phyloP scores from a whole-genome alignment of 2,113 vertebrate genomes.

The Perognathus longimembris region DNA sequence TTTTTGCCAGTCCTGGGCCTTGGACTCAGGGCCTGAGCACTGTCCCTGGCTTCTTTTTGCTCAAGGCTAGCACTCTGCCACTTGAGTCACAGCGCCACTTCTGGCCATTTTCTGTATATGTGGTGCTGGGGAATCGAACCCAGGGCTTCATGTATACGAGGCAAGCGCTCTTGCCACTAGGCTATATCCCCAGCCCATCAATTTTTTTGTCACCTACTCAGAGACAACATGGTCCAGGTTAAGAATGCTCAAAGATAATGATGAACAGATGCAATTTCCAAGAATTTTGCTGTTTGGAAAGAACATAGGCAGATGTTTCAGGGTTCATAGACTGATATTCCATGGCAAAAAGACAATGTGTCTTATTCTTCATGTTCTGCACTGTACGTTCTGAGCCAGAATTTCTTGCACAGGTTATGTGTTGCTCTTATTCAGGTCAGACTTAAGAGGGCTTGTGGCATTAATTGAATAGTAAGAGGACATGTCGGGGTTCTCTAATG shows the following conservation, averaged over 20 bases:
- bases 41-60: no score
- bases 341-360: constrained; percentile 48
- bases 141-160: no score
- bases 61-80: no score
- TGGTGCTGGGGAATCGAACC: no score
- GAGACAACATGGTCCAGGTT: constrained; percentile 57
- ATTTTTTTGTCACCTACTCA: constrained; percentile 53
- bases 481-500: constrained; percentile 56
- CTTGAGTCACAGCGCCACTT: no score
- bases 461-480: constrained; percentile 71
- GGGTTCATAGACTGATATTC: constrained; percentile 53
- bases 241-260: constrained; percentile 66
- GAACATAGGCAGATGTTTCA: not conserved
- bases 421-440: constrained; percentile 59
- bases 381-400: constrained; percentile 51
- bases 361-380: constrained; percentile 56
- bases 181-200: no score
- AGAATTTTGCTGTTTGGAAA: constrained; percentile 44
- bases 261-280: constrained; percentile 73
- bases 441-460: constrained; percentile 61
- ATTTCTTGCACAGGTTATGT: constrained; percentile 47
- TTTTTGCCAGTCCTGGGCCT: no score
- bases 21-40: no score
- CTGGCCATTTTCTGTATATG: no score
- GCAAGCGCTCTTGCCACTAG: no score